Evolutionary conservation across 2,797 vertebrate genomes (phyloP), one percentile per base, ranked within the genome.

Genomic region (Babyrousa celebensis): DNA sequence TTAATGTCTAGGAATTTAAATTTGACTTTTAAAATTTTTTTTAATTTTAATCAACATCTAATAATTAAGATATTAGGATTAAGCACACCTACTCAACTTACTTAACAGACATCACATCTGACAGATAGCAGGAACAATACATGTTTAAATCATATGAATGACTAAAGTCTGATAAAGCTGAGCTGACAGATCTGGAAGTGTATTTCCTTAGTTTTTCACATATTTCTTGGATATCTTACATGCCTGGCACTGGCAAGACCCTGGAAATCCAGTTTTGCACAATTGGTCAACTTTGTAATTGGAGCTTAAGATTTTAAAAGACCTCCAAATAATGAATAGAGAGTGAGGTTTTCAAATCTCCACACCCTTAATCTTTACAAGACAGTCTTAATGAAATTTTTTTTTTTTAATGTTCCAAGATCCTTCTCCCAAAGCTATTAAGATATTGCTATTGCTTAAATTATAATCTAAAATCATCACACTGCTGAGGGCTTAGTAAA

Each of bases 401-500:
- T 54, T 82, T 83, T 40, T 56, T 70, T 58, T 25, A 65, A 85
- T 25, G 18, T 72, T 88, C 62, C 25, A 88, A 65, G 17, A 85
- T 79, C 18, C n/a, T 93, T 90, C 71, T 56, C 12, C 82, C 21
- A 85, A 79, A 84, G 29, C 63, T 20, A 91, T 40, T 78, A 92
- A 65, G 23, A 86, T 54, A 91, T 12, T 74, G 32, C n/a, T 88
- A 54, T 25, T 27, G 84, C 1, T 89, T 6, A 92, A 67, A 82
- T 36, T 83, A 89, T n/a, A 21, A 32, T 25, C 58, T 91, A 72
- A 71, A 94, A 36, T 92, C 84, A 74, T 78, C 74, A 85, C 1
- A 80, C 27, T 74, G 15, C 18, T 91, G 74, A 92, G 32, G 56
- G n/a, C 12, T 58, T 74, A 85, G 68, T 36, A 71, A 92, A 56